phyloP scores from a whole-genome alignment of 2,888 invertebrate genomes.

The Toxonevra muliebris region DNA sequence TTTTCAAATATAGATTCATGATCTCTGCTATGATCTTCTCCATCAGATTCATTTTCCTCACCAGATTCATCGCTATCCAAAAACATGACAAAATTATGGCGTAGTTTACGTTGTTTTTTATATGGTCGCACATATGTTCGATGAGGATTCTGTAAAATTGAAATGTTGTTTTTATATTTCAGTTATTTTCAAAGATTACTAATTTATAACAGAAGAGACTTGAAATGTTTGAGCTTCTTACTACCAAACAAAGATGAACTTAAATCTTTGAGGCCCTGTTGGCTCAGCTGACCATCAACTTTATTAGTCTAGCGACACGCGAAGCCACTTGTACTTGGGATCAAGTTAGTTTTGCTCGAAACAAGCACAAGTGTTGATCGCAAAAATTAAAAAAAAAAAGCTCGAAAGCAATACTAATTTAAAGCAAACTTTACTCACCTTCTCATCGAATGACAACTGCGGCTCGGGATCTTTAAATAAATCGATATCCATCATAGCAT shows the following conservation, averaged over 20 bases:
- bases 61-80: constrained; percentile 54
- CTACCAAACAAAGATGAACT: constrained; percentile 50
- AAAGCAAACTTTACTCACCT: constrained; percentile 42
- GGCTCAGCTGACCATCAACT: constrained; percentile 37
- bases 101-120: constrained; percentile 52
- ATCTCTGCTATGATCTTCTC: constrained; percentile 40
- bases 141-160: constrained; percentile 46
- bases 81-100: constrained; percentile 46
- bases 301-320: constrained; percentile 45
- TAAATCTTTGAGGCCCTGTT: constrained; percentile 50
- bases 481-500: constrained; percentile 35
- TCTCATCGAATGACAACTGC: constrained; percentile 53
- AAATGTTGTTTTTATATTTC: constrained; percentile 4
- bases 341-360: neutral
- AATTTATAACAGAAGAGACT: neutral
- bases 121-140: constrained; percentile 56
- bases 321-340: neutral
- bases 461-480: constrained; percentile 56
- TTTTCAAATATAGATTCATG: constrained; percentile 32
- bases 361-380: constrained; percentile 12
- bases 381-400: neutral
- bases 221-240: constrained; percentile 47
- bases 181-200: neutral
- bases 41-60: constrained; percentile 42
- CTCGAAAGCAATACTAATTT: neutral